Evolutionary conservation across 2,113 vertebrate genomes (phyloP), one percentile per base, ranked within the genome.

Genomic region (Gila orcuttii): DNA sequence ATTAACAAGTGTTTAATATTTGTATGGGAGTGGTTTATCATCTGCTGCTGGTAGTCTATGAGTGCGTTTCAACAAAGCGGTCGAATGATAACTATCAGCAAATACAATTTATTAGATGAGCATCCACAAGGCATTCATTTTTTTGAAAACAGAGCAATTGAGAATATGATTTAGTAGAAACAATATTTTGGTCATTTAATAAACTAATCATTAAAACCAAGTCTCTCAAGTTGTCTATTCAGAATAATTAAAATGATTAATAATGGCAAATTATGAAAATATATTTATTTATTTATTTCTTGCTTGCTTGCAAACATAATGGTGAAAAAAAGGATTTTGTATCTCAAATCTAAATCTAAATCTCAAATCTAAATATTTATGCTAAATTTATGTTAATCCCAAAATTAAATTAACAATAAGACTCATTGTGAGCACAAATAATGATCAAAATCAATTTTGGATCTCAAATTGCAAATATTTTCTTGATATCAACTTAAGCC

Each of bases 1-100:
- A 96, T 94, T 96, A 96, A 95, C 92, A 94, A 95, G 95, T 93
- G 93, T 94, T 97, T 96, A 94, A 96, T 96, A 95, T 96, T 93
- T 95, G 90, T 94, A 93, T 93, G 92, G 93, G 91, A 93, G 92
- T 86, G 92, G 93, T 93, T 93, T 89, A 88, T 89, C 90, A 89
- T 90, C 77, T 89, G 90, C 89, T 91, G 59, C 86, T 50, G 36
- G 33, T 76, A 81, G 89, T 73, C 57, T 68, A 73, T 87, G 89
- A 78, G 87, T 84, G 84, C 74, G 78, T 87, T 77, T 86, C 69
- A 87, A 78, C 57, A 85, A 85, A 86, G 86, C 85, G 60, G 71
- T 75, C 19, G 68, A 59, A 90, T 91, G 89, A 88, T 89, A 88
- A 83, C 86, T 84, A 82, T 86, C 57, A 86, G 76, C 90, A 89